Conservation (phyloP, 2,888 invertebrate genomes). For the Zygogramma bicolorata region DNA sequence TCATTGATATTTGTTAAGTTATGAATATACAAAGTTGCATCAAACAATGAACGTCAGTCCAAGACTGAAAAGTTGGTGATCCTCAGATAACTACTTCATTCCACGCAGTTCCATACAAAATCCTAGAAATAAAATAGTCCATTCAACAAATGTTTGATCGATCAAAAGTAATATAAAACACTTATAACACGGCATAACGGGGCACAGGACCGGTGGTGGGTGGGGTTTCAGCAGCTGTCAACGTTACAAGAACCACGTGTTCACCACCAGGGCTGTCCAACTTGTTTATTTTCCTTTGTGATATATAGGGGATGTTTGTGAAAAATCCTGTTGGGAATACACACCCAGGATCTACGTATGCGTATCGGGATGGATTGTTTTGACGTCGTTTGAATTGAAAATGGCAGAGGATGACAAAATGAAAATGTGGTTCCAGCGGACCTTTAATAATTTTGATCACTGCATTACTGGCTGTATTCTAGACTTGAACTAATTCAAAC, state of each 20-base stretch:
- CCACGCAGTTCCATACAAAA: no score
- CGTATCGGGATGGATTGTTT: background rate
- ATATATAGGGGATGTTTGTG: conserved; percentile 24
- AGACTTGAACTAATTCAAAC: no score
- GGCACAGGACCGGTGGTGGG: conserved; percentile 51
- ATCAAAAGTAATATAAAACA: background rate
- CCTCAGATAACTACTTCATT: no score
- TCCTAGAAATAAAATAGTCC: background rate
- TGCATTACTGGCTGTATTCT: no score
- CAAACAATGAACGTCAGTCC: no score
- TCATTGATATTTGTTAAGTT: no score
- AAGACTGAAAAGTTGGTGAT: no score
- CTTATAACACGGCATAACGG: conserved; percentile 20
- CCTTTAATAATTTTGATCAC: no score
- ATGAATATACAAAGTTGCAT: no score
- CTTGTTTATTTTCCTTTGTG: conserved; percentile 38
- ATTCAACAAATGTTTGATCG: background rate
- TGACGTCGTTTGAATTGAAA: background rate
- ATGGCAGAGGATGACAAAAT: background rate
- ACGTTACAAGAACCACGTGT: conserved; percentile 60
- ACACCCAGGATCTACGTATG: background rate
- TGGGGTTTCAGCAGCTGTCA: conserved; percentile 58
- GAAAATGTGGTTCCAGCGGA: no score
- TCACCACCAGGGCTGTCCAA: conserved; percentile 57
- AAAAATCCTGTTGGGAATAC: conserved; percentile 20